These are phyloP conservation scores for Alosa sapidissima DNA, from an alignment of 2,797 vertebrate species.

Conservation along the genomic window DNA sequence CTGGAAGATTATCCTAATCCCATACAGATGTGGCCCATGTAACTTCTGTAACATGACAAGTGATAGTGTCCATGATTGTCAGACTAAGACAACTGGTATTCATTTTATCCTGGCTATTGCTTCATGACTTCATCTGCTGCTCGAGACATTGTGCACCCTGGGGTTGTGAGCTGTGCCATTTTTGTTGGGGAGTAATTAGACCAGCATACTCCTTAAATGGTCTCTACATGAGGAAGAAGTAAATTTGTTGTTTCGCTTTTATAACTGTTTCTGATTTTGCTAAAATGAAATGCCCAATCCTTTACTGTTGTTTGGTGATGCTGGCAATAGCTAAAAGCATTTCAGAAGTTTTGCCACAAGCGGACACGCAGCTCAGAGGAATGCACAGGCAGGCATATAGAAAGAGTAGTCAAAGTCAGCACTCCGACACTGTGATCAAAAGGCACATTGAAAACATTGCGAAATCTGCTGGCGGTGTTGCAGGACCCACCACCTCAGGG, in stretches of 20 bases:
- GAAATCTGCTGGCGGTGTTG: conserved; percentile 17
- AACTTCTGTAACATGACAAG: conserved; percentile 12
- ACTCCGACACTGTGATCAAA: conserved; percentile 32
- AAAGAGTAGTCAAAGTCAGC: conserved; percentile 25
- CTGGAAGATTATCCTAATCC: not conserved
- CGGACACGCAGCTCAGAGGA: conserved; percentile 27
- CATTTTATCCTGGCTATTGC: not conserved
- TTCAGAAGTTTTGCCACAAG: conserved; percentile 41
- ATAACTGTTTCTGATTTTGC: not conserved
- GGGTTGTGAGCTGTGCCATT: not conserved
- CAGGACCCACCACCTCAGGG: conserved; percentile 24
- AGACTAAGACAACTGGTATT: not conserved
- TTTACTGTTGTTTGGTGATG: conserved; percentile 43
- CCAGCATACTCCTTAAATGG: not conserved
- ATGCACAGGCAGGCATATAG: conserved; percentile 27
- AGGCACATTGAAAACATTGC: conserved; percentile 24
- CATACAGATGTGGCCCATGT: not conserved
- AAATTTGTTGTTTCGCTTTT: not conserved
- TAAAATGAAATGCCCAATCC: conserved; percentile 43
- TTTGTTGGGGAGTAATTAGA: not conserved
- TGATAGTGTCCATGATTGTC: not conserved
- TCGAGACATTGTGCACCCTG: not conserved
- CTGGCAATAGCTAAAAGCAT: conserved; percentile 41
- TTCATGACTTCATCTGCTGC: not conserved
- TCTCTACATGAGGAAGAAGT: not conserved